Conservation (phyloP, 2,888 invertebrate genomes). For the Stenodera caucasica region DNA sequence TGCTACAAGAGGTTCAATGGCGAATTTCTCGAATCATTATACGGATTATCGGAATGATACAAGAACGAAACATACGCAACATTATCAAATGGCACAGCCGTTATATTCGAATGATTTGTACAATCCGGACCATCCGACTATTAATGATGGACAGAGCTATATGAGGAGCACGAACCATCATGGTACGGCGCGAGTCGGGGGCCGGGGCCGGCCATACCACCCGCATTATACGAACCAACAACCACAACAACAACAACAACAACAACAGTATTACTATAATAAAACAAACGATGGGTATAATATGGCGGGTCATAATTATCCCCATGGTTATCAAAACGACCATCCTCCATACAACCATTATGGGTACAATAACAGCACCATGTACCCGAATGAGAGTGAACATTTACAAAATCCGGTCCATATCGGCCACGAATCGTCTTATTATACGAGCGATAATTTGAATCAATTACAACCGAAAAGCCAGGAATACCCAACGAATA, state of each 20-base stretch:
- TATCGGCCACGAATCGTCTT: conserved; percentile 44
- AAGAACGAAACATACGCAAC: conserved; percentile 43
- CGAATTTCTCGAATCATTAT: conserved; percentile 52
- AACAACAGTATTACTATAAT: conserved; percentile 58
- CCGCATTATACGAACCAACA: conserved; percentile 58
- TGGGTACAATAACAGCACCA: conserved; percentile 44
- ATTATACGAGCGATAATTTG: conserved; percentile 50
- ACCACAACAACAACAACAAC: conserved; percentile 41
- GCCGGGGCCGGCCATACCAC: conserved; percentile 54
- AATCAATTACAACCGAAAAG: conserved; percentile 49
- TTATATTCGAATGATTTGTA: conserved; percentile 51
- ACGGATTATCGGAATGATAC: conserved; percentile 48
- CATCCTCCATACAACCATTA: conserved; percentile 52
- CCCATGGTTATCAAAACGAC: conserved; percentile 48
- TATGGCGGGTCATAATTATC: conserved; percentile 45
- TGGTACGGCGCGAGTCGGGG: conserved; percentile 33
- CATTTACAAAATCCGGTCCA: conserved; percentile 47
- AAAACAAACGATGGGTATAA: conserved; percentile 53
- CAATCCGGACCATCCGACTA: conserved; percentile 52
- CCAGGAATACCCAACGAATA: conserved; percentile 44
- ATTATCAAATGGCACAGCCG: conserved; percentile 45
- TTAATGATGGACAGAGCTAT: conserved; percentile 48
- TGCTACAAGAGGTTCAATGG: conserved; percentile 58
- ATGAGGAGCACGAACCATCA: conserved; percentile 46
- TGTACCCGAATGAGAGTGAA: conserved; percentile 49